Percentiles rank a stretch among this genome's conserved stretches.
Evolutionary conservation across 2,113 vertebrate genomes (phyloP).

Genomic region (Oxyura jamaicensis): DNA sequence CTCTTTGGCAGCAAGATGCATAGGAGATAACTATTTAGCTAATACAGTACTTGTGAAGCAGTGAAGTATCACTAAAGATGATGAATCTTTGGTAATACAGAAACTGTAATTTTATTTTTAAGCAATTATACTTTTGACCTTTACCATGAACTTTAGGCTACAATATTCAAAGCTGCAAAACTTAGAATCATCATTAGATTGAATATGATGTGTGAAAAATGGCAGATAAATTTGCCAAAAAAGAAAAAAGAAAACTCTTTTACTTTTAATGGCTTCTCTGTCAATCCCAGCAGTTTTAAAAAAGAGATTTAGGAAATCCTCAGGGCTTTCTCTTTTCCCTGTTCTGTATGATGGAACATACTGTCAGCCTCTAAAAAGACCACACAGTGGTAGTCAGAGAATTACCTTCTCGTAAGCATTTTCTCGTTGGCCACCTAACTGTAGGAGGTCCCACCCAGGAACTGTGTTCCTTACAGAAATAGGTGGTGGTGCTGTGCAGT

Average conservation of each 20-base stretch:
- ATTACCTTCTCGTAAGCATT: not conserved
- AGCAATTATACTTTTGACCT: not conserved
- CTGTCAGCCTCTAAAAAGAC: not conserved
- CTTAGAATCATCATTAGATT: not conserved
- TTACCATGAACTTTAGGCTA: not conserved
- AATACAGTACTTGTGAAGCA: not conserved
- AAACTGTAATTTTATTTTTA: not conserved
- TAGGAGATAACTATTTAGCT: not conserved
- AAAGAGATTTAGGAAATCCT: not conserved
- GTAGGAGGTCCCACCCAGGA: not conserved
- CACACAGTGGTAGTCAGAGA: not conserved
- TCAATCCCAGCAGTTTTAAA: not conserved
- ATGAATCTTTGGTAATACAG: not conserved
- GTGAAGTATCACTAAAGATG: not conserved
- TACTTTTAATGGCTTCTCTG: not conserved
- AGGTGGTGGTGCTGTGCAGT: not conserved
- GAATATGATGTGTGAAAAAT: not conserved
- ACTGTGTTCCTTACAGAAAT: not conserved
- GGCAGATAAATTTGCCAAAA: not conserved
- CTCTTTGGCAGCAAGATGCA: not conserved
- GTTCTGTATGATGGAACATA: not conserved
- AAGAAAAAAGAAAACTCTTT: not conserved
- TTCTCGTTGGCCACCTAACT: not conserved
- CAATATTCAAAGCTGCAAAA: not conserved
- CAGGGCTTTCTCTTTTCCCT: not conserved